Conservation (phyloP, 92 coral and sea anemone species). For the Blastomussa wellsi region DNA sequence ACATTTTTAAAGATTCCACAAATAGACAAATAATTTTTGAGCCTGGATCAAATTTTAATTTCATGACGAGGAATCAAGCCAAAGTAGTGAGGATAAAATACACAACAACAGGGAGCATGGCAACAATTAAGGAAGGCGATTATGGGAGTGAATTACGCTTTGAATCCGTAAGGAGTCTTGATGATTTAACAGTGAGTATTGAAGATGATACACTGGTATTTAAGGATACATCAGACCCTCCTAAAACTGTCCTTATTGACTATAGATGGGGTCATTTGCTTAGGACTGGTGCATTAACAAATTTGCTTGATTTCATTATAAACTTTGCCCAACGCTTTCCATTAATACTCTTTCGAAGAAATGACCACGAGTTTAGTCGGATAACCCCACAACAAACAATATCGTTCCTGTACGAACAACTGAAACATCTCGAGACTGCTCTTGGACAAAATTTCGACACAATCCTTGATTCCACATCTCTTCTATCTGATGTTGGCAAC, state of each 20-base stretch:
- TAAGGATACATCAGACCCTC: constrained; percentile 29
- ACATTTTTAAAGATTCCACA: constrained; percentile 14
- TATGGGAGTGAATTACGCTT: constrained; percentile 30
- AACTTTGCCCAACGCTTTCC: constrained; percentile 41
- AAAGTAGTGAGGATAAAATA: constrained; percentile 13
- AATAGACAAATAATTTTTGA: constrained; percentile 16
- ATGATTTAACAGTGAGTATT: constrained; percentile 17
- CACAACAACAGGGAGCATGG: constrained; percentile 38
- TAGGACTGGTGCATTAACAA: background rate
- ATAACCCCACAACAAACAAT: background rate
- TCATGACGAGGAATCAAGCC: constrained; percentile 21
- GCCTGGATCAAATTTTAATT: constrained; percentile 30
- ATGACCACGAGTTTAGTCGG: constrained; percentile 15
- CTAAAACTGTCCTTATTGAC: constrained; percentile 33
- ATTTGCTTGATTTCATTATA: constrained; percentile 18
- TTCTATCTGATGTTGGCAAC: constrained; percentile 2
- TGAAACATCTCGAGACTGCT: constrained; percentile 10
- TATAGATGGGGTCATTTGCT: constrained; percentile 7
- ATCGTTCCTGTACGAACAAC: background rate
- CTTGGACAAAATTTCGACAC: constrained; percentile 36
- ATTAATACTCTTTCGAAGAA: constrained; percentile 15
- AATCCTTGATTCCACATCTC: constrained; percentile 31
- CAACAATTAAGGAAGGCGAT: constrained; percentile 20
- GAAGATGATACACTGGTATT: constrained; percentile 17
- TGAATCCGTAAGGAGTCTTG: constrained; percentile 16